Evolutionary conservation across 2,888 invertebrate species (phyloP), one percentile per base, ranked within the genome.

Genomic region (Synanthedon myopaeformis): DNA sequence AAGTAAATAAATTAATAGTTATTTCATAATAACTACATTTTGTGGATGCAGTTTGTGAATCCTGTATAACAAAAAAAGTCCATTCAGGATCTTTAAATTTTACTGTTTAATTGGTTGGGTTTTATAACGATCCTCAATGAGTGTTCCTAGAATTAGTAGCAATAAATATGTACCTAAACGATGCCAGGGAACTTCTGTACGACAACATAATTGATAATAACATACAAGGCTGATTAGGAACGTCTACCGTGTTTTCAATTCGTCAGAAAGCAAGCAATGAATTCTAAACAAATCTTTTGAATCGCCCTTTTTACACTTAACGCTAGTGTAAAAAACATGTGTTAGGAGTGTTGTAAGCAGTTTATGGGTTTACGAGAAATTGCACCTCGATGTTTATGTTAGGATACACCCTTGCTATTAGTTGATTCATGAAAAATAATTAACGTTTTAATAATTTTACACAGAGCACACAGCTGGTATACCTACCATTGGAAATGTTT

Each of bases 121-220:
- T 76, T 72, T 70, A 76, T 68, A 72, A 74, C 69, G 73, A 76
- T 74, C 72, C 72, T 78, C 74, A 80, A 81, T 77, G 79, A 78
- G 72, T 66, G 61, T 86, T 86, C 84, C 62, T 67, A 79, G 86
- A 84, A 84, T 69, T 72, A 65, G 62, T 63, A 65, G 67, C 73
- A 77, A 77, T 85, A 84, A 86, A 85, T 79, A 75, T 84, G 83
- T 86, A 84, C n/a, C n/a, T n/a, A n/a, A 83, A 79, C 74, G 77
- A 74, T 78, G 77, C 82, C 82, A 78, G 81, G 79, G 76, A 81
- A 86, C 86, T 86, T 79, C 86, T 86, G 86, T 82, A 67, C 67
- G 60, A 65, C 67, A 65, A 63, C 10, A 35, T 6, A 35, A 10
- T 35, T 35, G 35, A 10, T 23, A 35, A 8, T 35, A 35, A 12